phyloP scores from a whole-genome alignment of 2,113 vertebrate genomes.

The Edolisoma coerulescens region DNA sequence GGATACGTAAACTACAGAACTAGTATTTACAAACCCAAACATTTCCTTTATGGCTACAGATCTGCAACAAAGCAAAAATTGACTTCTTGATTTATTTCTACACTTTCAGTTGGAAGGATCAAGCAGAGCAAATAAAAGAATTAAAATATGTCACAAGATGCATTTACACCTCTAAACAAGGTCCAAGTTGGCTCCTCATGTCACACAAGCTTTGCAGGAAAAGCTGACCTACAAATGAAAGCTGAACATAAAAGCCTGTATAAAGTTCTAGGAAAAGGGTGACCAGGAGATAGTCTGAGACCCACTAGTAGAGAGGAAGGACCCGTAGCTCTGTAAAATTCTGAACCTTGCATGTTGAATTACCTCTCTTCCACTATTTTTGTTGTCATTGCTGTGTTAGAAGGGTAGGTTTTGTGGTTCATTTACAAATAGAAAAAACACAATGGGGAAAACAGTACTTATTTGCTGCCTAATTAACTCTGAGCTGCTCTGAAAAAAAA shows the following conservation, averaged over 20 bases:
- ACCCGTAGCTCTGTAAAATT: not conserved
- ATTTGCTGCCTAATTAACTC: not conserved
- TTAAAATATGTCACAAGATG: not conserved
- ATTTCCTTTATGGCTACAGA: not conserved
- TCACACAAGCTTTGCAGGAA: not conserved
- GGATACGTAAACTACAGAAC: not conserved
- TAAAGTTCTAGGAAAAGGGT: not conserved
- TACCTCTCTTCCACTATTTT: not conserved
- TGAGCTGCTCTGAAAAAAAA: not conserved
- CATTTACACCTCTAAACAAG: not conserved
- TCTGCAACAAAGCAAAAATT: not conserved
- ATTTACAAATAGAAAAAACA: not conserved
- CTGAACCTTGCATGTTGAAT: not conserved
- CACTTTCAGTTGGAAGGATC: not conserved
- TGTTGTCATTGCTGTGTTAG: not conserved
- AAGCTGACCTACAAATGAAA: not conserved
- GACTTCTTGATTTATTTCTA: not conserved
- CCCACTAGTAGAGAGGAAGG: not conserved
- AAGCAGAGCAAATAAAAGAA: not conserved
- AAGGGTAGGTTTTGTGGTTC: not conserved
- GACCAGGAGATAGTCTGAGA: not conserved
- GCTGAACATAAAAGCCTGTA: not conserved
- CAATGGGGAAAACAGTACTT: not conserved
- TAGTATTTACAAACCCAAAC: not conserved
- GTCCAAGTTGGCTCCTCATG: not conserved